A percentile compares a stretch with the other conserved stretches of the same genome.
Conservation (phyloP, 2,888 invertebrate genomes). For the Theristus sp. region DNA sequence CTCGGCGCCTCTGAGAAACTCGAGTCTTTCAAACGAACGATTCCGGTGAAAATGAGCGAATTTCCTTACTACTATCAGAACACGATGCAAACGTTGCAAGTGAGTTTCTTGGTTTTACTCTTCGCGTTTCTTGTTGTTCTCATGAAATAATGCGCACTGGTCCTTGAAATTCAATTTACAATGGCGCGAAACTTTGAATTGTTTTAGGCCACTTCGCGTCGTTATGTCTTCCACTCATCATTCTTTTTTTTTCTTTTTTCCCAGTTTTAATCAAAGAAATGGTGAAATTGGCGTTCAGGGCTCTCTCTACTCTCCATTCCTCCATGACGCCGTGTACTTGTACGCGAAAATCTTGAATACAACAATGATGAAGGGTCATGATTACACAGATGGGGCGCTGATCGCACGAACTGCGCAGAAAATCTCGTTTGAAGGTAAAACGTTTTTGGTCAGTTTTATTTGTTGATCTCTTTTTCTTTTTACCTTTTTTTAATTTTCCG, state of each 20-base stretch:
- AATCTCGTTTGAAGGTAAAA: background rate
- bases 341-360: slow-evolving; percentile 1
- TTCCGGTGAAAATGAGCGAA: background rate
- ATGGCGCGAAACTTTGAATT: no score
- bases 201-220: no score
- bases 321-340: slow-evolving; percentile 4
- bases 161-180: no score
- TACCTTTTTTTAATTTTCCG: no score
- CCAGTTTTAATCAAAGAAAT: no score
- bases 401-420: background rate
- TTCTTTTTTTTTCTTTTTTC: no score
- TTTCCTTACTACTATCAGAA: slow-evolving; percentile 1
- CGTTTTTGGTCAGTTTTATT: no score
- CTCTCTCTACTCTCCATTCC: slow-evolving; percentile 3
- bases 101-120: background rate
- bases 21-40: background rate
- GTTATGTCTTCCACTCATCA: no score
- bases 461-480: no score
- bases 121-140: background rate
- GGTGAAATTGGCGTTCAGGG: no score
- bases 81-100: background rate
- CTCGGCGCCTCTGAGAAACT: background rate
- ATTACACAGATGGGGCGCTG: background rate
- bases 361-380: background rate
- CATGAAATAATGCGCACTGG: no score